phyloP scores from a whole-genome alignment of 2,113 vertebrate species.

The Pomatorhinus ruficollis region DNA sequence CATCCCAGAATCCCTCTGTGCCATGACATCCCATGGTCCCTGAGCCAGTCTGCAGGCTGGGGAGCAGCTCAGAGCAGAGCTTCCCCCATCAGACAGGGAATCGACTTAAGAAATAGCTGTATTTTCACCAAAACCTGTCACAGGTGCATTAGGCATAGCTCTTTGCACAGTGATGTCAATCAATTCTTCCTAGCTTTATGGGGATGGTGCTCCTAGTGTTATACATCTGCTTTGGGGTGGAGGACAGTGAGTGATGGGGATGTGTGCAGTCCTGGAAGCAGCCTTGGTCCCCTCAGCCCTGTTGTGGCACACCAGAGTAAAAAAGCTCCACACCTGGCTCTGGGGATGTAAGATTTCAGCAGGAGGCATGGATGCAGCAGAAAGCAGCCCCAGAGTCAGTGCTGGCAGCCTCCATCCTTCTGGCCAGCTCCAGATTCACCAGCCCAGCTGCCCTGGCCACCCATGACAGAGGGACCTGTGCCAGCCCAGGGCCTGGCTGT shows the following conservation, averaged over 20 bases:
- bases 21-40: accelerated
- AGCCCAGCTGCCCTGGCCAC: background rate
- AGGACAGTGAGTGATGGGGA: background rate
- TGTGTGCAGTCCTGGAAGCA: background rate
- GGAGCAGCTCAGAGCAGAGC: background rate
- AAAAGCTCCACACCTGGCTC: background rate
- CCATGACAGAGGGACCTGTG: background rate
- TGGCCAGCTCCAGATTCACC: background rate
- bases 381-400: background rate
- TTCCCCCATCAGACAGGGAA: background rate
- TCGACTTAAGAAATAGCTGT: background rate
- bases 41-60: background rate
- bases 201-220: background rate
- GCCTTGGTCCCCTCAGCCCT: background rate
- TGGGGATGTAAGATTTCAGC: background rate
- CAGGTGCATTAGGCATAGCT: background rate
- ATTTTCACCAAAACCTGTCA: background rate
- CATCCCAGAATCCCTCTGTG: background rate
- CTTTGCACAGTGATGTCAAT: background rate
- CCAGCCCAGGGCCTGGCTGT: background rate
- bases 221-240: background rate
- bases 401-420: background rate
- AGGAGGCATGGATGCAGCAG: background rate
- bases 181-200: background rate
- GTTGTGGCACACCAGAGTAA: accelerated